Base-by-base conservation (phyloP, 2,113 vertebrate genomes). In the Hyla sarda region DNA sequence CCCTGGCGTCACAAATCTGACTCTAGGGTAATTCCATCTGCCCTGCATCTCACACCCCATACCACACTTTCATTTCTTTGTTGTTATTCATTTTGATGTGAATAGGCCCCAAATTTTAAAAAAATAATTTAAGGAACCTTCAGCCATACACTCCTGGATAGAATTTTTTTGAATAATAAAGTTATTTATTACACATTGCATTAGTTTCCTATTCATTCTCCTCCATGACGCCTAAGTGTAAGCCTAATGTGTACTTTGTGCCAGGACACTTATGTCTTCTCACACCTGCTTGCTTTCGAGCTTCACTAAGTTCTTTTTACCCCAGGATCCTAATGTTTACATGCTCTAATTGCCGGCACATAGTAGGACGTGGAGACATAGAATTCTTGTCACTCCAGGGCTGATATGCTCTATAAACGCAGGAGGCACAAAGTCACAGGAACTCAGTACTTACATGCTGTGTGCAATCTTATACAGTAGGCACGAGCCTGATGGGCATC, bases 341-440 rank as follows among this genome's bases (percentile, higher is more conserved):
- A 71, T 71, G 67, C 67, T 71, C 67, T 71, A 71, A 71, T 71
- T 71, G 67, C 67, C 34, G 7, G 32, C 32, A 71, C 19, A 1
- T 71, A 71, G 34, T 71, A 41, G 67, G 19, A 71, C 8, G 67
- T 71, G 67, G 21, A 71, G 67, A 71, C 67, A 71, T 71, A 71
- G 34, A 23, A 41, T 23, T 37, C 19, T 19, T 41, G 67, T 71
- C 34, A 71, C 67, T 41, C 67, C 32, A 2, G 67, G 67, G 67
- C 34, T 21, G 67, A 71, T 41, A 71, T 41, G 67, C 67, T 71
- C 67, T 71, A 71, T 71, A 71, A 71, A 37, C 34, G 23, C 32
- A 41, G 67, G 23, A 32, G 9, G 34, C 67, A 71, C 67, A 41
- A 23, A 41, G 19, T 71, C 67, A 41, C 67, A 41, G 67, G 34